Base-by-base conservation (phyloP, 2,888 invertebrate species). In the Ypsolopha sequella region DNA sequence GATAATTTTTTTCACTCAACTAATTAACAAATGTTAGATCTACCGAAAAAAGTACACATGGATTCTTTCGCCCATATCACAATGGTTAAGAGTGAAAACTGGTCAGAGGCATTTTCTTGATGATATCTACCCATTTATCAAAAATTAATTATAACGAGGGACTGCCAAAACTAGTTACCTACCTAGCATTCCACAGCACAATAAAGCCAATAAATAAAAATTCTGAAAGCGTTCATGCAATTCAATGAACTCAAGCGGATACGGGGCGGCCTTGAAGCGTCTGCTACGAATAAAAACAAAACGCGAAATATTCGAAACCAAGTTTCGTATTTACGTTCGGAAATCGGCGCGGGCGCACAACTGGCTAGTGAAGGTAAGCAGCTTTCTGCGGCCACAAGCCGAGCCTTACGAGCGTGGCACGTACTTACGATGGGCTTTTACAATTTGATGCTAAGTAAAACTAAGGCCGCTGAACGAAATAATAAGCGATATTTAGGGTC, bases 301-400 rank as follows among this genome's bases (percentile, higher is more conserved):
- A 61, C 60, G 59, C 55, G 57, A 61, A 68, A 64, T 70, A 68
- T 65, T 64, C 62, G 56, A 64, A 59, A 55, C 52, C 51, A 54
- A 48, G 11, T 34, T 34, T 45, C 56, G 63, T 64, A 65, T 67
- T 65, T 70, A 66, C 61, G 66, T 62, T 65, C 61, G 60, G 62
- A 61, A 64, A 65, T 60, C 58, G 60, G 47, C n/a, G 51, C 51
- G 38, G 64, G 24, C 24, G 61, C 56, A 60, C 63, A 65, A 64
- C 61, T 65, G 65, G 63, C 59, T 60, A 59, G 63, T 63, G 78
- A 84, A 84, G 85, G 82, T 62, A 77, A 81, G 74, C 84, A 60
- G 72, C 80, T 80, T 81, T 80, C 70, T 58, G 56, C 47, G 52
- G 67, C 58, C 58, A 57, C 64, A 67, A 73, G 70, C 66, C n/a